Evolutionary conservation across 2,113 vertebrate species (phyloP), one percentile per base, ranked within the genome.

Genomic region (Carollia perspicillata): DNA sequence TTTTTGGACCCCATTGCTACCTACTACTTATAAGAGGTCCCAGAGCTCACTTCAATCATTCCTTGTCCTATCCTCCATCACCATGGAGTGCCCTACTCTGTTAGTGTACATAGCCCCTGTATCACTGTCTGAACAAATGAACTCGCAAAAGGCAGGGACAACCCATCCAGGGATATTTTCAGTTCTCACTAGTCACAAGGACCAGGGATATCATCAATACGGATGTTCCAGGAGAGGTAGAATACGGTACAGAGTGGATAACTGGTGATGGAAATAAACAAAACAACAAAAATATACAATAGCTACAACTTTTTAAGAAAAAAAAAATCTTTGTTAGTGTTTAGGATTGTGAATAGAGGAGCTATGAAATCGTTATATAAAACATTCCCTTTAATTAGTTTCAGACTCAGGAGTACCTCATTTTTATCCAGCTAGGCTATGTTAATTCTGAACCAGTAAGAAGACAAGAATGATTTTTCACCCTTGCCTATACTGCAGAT

Each of bases 381-480:
- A 90, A 77, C 42, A n/a, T 6, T 89, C 22, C 11, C 49, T n/a
- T 68, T 20, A 80, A 84, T 63, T 69, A 63, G 66, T 65, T 60
- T 91, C 51, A 72, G 80, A 42, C 84, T 91, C 51, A 72, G 80
- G 51, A 88, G 16, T 53, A 77, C 44, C 30, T 87, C 75, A 65
- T n/a, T 93, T 92, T 58, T 78, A 66, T 63, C 49, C 30, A 63
- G 69, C 40, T 42, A 86, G 51, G 42, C 17, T 71, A n/a, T 58
- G 12, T 40, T 77, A 86, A 71, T 53, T 87, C 51, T 83, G 10
- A 26, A 23, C 9, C 49, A 86, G 5, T 85, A 58, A 89, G 12
- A 77, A 58, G 58, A 80, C 35, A 85, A 60, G 14, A 84, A 89
- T 89, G 14, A n/a, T 68, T 94, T 92, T 92, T 74, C 44, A 96